A percentile compares a stretch with the other conserved stretches of the same genome.
phyloP scores from a whole-genome alignment of 2,888 invertebrate species.

The Archips xylosteana region DNA sequence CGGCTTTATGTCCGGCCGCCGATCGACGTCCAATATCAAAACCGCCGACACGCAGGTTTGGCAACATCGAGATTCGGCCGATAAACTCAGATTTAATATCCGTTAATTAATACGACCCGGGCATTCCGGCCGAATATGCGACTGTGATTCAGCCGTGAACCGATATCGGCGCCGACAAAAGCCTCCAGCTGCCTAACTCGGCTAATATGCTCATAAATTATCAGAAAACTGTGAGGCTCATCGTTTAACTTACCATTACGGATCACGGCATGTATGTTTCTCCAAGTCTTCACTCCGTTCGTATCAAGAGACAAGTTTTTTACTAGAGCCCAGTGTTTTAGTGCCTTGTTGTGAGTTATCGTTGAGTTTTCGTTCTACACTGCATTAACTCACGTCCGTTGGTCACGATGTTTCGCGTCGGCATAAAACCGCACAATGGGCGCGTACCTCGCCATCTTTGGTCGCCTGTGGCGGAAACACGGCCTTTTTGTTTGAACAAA shows the following conservation, averaged over 20 bases:
- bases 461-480: constrained; percentile 65
- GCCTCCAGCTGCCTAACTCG: constrained; percentile 73
- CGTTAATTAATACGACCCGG: constrained; percentile 84
- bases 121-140: constrained; percentile 78
- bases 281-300: constrained; percentile 17
- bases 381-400: constrained; percentile 70
- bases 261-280: constrained; percentile 28
- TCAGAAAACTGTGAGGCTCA: constrained; percentile 74
- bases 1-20: constrained; percentile 64
- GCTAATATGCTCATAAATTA: constrained; percentile 84
- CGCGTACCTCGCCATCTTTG: constrained; percentile 67
- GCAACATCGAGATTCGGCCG: constrained; percentile 81
- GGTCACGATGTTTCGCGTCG: constrained; percentile 50
- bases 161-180: constrained; percentile 81
- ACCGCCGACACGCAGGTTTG: constrained; percentile 79
- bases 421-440: constrained; percentile 69
- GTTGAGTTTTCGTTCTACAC: constrained; percentile 51
- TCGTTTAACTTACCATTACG: constrained; percentile 67
- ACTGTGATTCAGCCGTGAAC: constrained; percentile 79
- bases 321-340: constrained; percentile 46
- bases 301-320: constrained; percentile 41
- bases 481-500: constrained; percentile 66
- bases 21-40: constrained; percentile 70
- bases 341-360: constrained; percentile 44
- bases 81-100: constrained; percentile 84